Conservation (phyloP, 2,797 vertebrate genomes). For the Leptoclinus maculatus region DNA sequence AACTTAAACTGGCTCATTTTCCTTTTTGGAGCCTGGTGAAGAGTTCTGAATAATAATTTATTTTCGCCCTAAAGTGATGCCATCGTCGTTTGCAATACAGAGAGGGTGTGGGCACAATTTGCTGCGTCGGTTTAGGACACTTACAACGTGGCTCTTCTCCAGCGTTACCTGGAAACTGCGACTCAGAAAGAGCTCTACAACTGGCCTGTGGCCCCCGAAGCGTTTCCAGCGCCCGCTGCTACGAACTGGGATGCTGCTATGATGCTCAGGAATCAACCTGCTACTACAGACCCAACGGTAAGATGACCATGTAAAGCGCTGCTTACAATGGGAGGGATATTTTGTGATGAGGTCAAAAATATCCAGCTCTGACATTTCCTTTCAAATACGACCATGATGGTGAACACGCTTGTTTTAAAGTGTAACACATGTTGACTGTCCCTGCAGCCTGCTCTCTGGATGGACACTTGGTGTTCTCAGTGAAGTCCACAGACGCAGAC, state of each 20-base stretch:
- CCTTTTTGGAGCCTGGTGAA: background rate
- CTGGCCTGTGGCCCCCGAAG: conserved; percentile 66
- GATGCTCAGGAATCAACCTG: conserved; percentile 52
- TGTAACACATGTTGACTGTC: background rate
- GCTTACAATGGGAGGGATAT: no score
- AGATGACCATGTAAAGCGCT: background rate
- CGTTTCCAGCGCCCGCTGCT: conserved; percentile 59
- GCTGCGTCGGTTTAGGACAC: no score
- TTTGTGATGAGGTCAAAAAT: background rate
- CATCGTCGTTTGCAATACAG: background rate
- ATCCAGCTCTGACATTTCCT: background rate
- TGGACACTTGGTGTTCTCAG: conserved; percentile 80
- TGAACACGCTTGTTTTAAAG: background rate
- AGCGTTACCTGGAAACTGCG: conserved; percentile 62
- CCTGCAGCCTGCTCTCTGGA: conserved; percentile 78
- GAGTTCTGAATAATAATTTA: background rate
- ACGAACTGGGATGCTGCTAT: conserved; percentile 76
- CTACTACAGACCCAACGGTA: conserved; percentile 77
- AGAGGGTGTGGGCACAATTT: background rate
- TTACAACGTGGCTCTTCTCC: conserved; percentile 9
- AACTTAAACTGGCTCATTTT: background rate
- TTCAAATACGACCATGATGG: background rate
- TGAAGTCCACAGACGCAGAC: conserved; percentile 58
- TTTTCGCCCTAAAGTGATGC: background rate
- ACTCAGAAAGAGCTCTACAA: conserved; percentile 36